Percentiles rank a stretch among this genome's conserved stretches.
Evolutionary conservation across 2,113 vertebrate species (phyloP).

Genomic region (Malurus melanocephalus): DNA sequence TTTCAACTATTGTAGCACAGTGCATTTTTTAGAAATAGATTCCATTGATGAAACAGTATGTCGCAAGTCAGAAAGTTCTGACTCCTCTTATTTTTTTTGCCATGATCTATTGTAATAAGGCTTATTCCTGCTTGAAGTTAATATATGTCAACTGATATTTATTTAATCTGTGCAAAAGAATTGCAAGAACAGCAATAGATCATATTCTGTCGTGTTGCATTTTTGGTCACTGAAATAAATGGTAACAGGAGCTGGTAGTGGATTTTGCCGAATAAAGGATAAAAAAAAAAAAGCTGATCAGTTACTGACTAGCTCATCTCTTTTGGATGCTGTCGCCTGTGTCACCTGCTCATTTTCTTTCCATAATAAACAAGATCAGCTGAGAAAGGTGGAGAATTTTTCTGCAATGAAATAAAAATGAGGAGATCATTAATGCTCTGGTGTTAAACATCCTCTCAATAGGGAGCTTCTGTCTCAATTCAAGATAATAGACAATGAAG

Average conservation of each 20-base stretch:
- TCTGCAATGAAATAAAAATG: not conserved
- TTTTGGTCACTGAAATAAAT: not conserved
- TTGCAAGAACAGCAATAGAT: conserved; percentile 2
- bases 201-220: not conserved
- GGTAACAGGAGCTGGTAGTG: not conserved
- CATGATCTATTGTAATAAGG: not conserved
- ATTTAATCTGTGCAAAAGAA: not conserved
- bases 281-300: not conserved
- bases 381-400: conserved; percentile 6
- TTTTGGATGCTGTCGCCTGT: not conserved
- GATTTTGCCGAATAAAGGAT: not conserved
- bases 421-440: not conserved
- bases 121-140: not conserved
- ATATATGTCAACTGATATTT: not conserved
- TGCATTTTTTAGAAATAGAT: not conserved
- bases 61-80: not conserved
- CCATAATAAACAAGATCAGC: not conserved
- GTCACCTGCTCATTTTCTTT: not conserved
- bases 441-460: not conserved
- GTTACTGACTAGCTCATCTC: conserved; percentile 13
- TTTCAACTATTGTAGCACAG: not conserved
- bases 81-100: not conserved
- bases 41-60: not conserved
- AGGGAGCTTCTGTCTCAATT: conserved; percentile 13
- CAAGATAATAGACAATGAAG: conserved; percentile 37